Base-by-base conservation (phyloP, 1,140 invertebrate species). In the Leptinotarsa texana region DNA sequence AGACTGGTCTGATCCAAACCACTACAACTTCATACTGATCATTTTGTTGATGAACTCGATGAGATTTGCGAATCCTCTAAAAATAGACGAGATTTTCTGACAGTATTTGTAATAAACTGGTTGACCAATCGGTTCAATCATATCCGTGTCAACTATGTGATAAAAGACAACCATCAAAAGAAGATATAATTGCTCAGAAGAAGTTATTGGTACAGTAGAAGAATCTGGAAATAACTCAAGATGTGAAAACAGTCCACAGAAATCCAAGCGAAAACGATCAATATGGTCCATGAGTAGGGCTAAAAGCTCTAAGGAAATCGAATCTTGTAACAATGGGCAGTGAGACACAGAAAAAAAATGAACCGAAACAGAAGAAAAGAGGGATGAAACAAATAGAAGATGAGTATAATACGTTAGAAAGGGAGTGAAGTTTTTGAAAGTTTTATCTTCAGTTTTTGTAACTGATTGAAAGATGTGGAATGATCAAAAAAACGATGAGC, bases 1-100 rank as follows among this genome's bases (percentile, higher is more conserved):
- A 76, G 76, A 74, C 63, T 79, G 73, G 49, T 73, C 48, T 22
- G 78, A 6, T 73, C 51, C 17, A 75, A 79, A 70, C 22, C 51
- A 57, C 47, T 33, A 22, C 27, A 21, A 5, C 18, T 21, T 21
- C 33, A 57, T 27, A n/a, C 65, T 22, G 74, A 47, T 5, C 69
- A 69, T 51, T 27, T 78, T 24, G 71, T 63, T 48, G 78, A 79
- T 27, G 69, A 73, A 24, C 22, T 76, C 17, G 62, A 67, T 63
- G 57, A 69, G 49, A 22, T 47, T 4, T 17, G 22, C 8, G 18
- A 65, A 47, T 21, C 57, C 61, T 65, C 63, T 65, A 68, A 68
- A 48, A 73, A 76, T 61, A 73, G 62, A 74, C 69, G 65, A 72
- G 66, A 33, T 72, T 73, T 65, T 66, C 63, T 66, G 77, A 70